phyloP scores from a whole-genome alignment of 2,113 vertebrate species.

The Barnardius zonarius region DNA sequence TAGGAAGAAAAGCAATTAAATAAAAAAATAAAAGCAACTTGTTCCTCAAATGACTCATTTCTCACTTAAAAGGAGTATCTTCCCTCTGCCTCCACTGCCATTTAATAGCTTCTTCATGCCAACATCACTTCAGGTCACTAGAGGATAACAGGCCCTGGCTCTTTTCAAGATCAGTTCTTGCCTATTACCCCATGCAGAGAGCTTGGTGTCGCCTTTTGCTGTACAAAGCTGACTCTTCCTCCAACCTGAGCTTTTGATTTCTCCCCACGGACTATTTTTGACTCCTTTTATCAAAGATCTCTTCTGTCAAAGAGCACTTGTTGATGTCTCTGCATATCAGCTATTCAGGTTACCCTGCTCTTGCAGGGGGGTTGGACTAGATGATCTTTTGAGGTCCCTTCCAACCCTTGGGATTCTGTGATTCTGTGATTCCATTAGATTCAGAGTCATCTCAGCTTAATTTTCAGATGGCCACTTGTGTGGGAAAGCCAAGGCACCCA shows the following conservation, averaged over 20 bases:
- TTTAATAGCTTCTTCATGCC: not conserved
- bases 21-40: not conserved
- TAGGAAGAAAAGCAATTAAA: not conserved
- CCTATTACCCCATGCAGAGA: not conserved
- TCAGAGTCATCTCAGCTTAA: not conserved
- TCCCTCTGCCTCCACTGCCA: not conserved
- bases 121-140: not conserved
- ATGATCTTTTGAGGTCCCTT: too few species aligned
- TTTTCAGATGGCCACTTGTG: not conserved
- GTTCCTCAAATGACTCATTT: slow-evolving; percentile 7
- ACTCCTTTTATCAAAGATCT: not conserved
- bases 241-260: not conserved
- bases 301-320: not conserved
- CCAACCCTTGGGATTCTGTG: too few species aligned
- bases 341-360: too few species aligned
- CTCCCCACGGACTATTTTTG: not conserved
- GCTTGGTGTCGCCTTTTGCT: not conserved
- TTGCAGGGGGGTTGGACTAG: too few species aligned
- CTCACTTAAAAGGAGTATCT: not conserved
- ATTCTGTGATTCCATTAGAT: not conserved
- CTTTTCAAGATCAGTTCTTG: not conserved
- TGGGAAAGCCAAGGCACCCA: not conserved
- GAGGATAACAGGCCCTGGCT: not conserved
- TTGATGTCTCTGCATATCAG: not conserved
- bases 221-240: not conserved